These are phyloP conservation scores for Mythimna impura DNA, from an alignment of 2,888 invertebrate genomes.

Conservation along the genomic window DNA sequence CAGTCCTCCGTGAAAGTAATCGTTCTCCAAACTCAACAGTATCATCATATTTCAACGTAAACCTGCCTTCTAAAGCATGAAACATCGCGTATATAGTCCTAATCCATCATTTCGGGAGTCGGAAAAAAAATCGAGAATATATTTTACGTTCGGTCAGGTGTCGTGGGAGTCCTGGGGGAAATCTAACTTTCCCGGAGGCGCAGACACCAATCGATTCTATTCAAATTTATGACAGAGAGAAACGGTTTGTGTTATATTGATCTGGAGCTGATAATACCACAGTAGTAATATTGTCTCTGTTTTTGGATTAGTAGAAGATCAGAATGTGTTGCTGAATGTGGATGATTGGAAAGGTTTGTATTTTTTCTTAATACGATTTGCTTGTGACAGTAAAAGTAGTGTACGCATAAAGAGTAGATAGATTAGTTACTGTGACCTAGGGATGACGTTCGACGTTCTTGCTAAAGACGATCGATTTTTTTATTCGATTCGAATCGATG, in stretches of 20 bases:
- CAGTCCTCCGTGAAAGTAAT: constrained; percentile 23
- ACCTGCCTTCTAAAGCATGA: constrained; percentile 53
- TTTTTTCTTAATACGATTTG: too few relatives aligned
- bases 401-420: too few relatives aligned
- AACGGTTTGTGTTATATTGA: constrained; percentile 78
- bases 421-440: too few relatives aligned
- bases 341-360: not conserved
- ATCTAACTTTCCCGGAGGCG: constrained; percentile 90
- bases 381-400: too few relatives aligned
- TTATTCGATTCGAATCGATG: too few relatives aligned
- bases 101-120: constrained; percentile 73
- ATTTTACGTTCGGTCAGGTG: constrained; percentile 90
- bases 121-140: constrained; percentile 85
- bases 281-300: not conserved
- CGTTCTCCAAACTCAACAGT: constrained; percentile 40
- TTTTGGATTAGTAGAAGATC: not conserved
- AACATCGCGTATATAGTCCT: constrained; percentile 54
- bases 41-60: constrained; percentile 54
- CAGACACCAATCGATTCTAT: constrained; percentile 91
- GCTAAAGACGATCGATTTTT: too few relatives aligned
- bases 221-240: constrained; percentile 90
- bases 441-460: too few relatives aligned
- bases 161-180: constrained; percentile 88
- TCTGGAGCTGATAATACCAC: constrained; percentile 73
- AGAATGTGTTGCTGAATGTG: not conserved